Base-by-base conservation (phyloP, 2,797 vertebrate genomes). In the Microctenopoma stevenorrisi region DNA sequence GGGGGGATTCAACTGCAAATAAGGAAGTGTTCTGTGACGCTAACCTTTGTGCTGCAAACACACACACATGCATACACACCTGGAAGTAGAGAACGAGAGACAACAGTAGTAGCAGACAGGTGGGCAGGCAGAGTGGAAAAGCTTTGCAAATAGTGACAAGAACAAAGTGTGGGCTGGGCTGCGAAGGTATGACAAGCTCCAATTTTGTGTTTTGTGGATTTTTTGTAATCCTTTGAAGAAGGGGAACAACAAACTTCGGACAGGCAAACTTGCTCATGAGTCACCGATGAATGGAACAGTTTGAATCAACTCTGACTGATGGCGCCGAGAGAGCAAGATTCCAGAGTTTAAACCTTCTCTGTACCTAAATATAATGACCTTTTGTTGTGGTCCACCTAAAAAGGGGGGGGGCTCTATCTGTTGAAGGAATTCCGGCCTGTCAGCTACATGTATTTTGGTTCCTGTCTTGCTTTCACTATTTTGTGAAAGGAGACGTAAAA, bases 401-500 rank as follows among this genome's bases (percentile, higher is more conserved):
- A 53, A 44, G 14, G 52, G 43, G 28, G 26, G 30, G 0, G 8
- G 65, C 53, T 79, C n/a, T 69, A 37, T 85, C 74, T 69, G 76
- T 60, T 52, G 46, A 60, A 80, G 78, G 80, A 76, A 91, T 90
- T 91, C 84, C 70, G 61, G 68, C 68, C 52, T 59, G 82, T 92
- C 88, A 91, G 89, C 90, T 91, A 15, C 40, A 42, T 42, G 40
- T 33, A 70, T 89, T 91, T 87, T 89, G 59, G 87, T 91, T 88
- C 78, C 81, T 84, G 82, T 91, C 68, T 88, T 72, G 90, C 91
- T 93, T 92, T 92, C 95, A 95, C 95, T 96, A 89, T 93, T 96
- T 95, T 95, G 92, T 94, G 95, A 91, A 94, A 91, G 83, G 89
- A 92, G 92, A 92, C 76, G 83, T 86, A 88, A 91, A 93, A 94